Conservation (phyloP, 2,113 vertebrate genomes). For the Corydoras sp. region DNA sequence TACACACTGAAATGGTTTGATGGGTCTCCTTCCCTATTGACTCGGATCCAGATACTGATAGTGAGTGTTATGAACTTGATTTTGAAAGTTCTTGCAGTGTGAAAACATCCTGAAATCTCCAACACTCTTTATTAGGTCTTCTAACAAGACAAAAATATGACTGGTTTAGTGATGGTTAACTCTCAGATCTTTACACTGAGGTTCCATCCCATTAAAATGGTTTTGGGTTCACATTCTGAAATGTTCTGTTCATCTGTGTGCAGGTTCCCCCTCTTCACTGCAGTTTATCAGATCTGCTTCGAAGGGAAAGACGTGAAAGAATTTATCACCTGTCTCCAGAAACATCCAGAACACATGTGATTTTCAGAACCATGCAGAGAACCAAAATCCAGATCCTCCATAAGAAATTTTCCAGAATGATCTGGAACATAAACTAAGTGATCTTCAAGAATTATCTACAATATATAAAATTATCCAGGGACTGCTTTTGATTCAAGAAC, state of each 20-base stretch:
- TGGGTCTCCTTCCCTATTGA: too few relatives aligned
- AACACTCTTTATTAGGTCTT: too few relatives aligned
- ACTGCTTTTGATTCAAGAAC: too few relatives aligned
- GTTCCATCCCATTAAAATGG: neutral
- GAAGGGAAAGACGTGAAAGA: slow-evolving; percentile 68
- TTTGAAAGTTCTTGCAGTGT: too few relatives aligned
- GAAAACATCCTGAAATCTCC: too few relatives aligned
- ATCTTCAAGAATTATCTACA: too few relatives aligned
- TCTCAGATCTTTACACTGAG: too few relatives aligned
- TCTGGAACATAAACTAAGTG: neutral
- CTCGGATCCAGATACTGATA: too few relatives aligned
- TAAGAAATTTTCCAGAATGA: neutral
- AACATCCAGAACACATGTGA: slow-evolving; percentile 77
- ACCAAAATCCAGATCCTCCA: neutral
- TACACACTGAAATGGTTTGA: too few relatives aligned
- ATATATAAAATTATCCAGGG: too few relatives aligned
- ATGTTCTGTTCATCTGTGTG: slow-evolving; percentile 22
- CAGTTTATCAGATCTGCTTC: slow-evolving; percentile 78
- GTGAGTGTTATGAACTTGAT: too few relatives aligned
- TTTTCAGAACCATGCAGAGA: neutral
- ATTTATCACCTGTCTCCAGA: slow-evolving; percentile 78
- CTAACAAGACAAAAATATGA: too few relatives aligned
- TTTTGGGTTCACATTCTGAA: neutral
- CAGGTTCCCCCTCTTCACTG: slow-evolving; percentile 78
- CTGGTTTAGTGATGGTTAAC: neutral